These are phyloP conservation scores for Dolichopus griseipennis DNA, from an alignment of 2,888 invertebrate genomes.

Conservation along the genomic window DNA sequence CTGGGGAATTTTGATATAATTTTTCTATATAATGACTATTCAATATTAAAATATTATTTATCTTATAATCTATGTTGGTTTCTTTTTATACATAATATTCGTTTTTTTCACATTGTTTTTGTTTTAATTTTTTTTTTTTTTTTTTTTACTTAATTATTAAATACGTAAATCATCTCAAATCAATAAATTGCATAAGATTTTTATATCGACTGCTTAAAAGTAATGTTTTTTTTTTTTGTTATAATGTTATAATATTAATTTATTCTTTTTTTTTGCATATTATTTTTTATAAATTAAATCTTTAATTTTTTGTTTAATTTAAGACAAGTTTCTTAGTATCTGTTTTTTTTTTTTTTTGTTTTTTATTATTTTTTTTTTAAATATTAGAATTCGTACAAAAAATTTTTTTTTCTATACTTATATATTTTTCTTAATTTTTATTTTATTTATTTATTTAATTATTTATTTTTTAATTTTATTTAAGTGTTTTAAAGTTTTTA, in stretches of 20 bases:
- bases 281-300: no score
- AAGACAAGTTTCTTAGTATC: neutral
- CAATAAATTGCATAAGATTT: neutral
- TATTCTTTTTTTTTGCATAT: no score
- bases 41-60: no score
- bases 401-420: neutral
- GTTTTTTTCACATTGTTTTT: neutral
- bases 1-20: no score
- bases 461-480: neutral
- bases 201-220: neutral
- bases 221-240: no score
- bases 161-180: neutral
- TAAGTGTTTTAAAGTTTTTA: neutral
- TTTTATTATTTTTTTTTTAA: neutral
- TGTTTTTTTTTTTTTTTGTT: neutral
- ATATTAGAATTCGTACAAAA: constrained; percentile 1
- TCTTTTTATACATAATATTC: neutral
- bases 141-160: neutral
- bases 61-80: neutral
- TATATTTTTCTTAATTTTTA: neutral
- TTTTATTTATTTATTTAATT: constrained; percentile 10
- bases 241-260: no score
- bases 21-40: no score
- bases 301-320: neutral
- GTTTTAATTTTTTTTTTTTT: neutral